Conservation (phyloP, 2,113 vertebrate species). For the Salvelinus sp. region DNA sequence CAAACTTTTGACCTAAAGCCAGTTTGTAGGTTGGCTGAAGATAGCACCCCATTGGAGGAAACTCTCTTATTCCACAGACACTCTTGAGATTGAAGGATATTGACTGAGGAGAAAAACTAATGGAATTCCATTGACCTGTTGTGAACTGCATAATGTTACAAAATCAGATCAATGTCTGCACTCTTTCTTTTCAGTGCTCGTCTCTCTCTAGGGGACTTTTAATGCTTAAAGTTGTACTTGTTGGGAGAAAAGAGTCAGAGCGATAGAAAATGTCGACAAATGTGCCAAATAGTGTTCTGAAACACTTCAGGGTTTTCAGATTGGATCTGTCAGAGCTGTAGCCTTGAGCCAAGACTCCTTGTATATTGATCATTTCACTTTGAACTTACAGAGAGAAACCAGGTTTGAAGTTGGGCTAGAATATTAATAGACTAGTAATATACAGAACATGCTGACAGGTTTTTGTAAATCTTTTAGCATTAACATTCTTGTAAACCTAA, state of each 20-base stretch:
- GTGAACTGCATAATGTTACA: slow-evolving; percentile 59
- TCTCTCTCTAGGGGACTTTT: slow-evolving; percentile 50
- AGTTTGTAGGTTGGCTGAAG: not conserved
- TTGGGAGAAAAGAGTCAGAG: slow-evolving; percentile 23
- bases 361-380: slow-evolving; percentile 30
- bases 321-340: slow-evolving; percentile 46
- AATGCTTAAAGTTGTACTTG: slow-evolving; percentile 49
- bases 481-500: not conserved
- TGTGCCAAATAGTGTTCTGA: slow-evolving; percentile 34
- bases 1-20: slow-evolving; percentile 19
- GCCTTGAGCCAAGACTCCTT: slow-evolving; percentile 37
- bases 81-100: slow-evolving; percentile 53
- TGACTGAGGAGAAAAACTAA: slow-evolving; percentile 60
- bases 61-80: slow-evolving; percentile 43
- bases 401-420: slow-evolving; percentile 19
- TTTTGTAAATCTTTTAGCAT: not conserved
- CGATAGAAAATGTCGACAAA: slow-evolving; percentile 45
- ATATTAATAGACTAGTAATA: not conserved
- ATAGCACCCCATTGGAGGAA: slow-evolving; percentile 39
- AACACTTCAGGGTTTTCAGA: slow-evolving; percentile 35
- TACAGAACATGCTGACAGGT: not conserved
- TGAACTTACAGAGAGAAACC: slow-evolving; percentile 43
- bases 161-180: slow-evolving; percentile 64
- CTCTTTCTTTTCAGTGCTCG: slow-evolving; percentile 27
- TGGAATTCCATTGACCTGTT: slow-evolving; percentile 68